Evolutionary conservation across 2,888 invertebrate species (phyloP).

Genomic region (Odontocolon sp.): DNA sequence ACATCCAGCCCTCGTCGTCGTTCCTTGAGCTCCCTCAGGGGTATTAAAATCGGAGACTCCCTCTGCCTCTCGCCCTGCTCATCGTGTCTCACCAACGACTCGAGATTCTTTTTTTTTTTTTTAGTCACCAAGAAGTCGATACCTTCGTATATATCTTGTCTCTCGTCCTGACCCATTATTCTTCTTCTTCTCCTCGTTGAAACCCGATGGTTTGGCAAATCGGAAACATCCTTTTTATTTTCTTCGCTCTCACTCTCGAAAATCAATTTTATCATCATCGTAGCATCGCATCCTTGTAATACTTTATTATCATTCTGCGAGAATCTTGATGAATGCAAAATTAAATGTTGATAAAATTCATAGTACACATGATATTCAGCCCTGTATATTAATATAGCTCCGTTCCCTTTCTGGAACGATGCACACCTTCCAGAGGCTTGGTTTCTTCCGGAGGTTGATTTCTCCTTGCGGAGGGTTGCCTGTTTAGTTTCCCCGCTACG

Average conservation of each 20-base stretch:
- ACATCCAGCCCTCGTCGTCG: slow-evolving; percentile 60
- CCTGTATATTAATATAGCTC: slow-evolving; percentile 3
- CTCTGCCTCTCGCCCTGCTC: not conserved
- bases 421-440: not conserved
- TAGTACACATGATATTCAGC: not conserved
- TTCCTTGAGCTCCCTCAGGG: slow-evolving; percentile 66
- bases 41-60: slow-evolving; percentile 72
- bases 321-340: not conserved
- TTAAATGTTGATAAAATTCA: slow-evolving; percentile 1
- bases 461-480: not conserved
- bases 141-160: slow-evolving; percentile 16
- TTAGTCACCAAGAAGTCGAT: slow-evolving; percentile 33
- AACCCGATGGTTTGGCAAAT: slow-evolving; percentile 41
- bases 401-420: not conserved
- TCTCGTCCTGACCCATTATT: slow-evolving; percentile 25
- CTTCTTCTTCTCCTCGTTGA: slow-evolving; percentile 42
- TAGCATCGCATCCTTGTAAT: not conserved
- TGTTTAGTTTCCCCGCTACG: not conserved
- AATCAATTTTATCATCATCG: slow-evolving; percentile 28
- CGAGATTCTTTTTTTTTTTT: slow-evolving; percentile 1
- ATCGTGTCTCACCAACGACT: slow-evolving; percentile 8
- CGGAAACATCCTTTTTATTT: slow-evolving; percentile 15
- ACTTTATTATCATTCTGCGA: not conserved
- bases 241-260: not conserved
- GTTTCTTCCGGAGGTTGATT: not conserved